A percentile compares a stretch with the other conserved stretches of the same genome.
phyloP scores from a whole-genome alignment of 2,888 invertebrate species.

The Nasonia oneida region DNA sequence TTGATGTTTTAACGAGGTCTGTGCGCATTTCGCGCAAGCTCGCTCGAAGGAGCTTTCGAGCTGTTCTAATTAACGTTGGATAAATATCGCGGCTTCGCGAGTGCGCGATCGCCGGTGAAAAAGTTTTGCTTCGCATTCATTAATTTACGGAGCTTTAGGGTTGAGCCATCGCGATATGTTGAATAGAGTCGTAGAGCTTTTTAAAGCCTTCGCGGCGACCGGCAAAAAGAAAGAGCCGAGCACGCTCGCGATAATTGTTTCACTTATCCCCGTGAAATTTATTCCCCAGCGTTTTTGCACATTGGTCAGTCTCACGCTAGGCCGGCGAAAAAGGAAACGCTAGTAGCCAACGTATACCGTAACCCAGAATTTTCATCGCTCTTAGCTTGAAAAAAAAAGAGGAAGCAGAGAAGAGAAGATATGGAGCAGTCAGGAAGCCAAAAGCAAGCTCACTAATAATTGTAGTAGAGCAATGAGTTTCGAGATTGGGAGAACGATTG shows the following conservation, averaged over 20 bases:
- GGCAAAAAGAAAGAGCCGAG: not conserved
- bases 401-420: not conserved
- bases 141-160: too few relatives aligned
- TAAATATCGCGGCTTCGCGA: not conserved
- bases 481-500: conserved; percentile 32
- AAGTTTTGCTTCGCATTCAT: too few relatives aligned
- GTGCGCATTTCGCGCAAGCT: conserved; percentile 10
- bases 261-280: not conserved
- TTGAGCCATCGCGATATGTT: not conserved
- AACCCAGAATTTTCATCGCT: not conserved
- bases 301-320: not conserved
- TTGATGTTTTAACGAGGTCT: not conserved
- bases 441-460: conserved; percentile 29
- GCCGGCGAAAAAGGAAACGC: not conserved
- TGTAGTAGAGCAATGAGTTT: conserved; percentile 30
- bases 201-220: not conserved
- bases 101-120: not conserved
- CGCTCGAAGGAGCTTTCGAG: not conserved
- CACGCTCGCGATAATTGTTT: not conserved
- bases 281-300: not conserved
- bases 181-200: not conserved
- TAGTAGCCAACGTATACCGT: not conserved
- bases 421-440: not conserved
- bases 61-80: not conserved
- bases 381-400: not conserved